Conservation (phyloP, 1,140 invertebrate genomes). For the Musca vetustissima region DNA sequence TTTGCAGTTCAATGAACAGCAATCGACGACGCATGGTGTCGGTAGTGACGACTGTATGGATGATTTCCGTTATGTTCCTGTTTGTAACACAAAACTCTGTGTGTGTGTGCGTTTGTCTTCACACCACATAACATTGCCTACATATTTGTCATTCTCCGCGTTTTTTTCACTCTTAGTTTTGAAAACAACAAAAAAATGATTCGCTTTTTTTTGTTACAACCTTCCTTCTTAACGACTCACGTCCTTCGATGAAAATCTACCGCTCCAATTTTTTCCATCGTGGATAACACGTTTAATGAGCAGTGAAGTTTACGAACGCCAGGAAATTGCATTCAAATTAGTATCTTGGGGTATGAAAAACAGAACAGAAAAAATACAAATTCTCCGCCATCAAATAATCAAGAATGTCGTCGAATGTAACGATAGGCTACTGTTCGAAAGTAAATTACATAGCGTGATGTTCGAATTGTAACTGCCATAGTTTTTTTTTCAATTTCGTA, state of each 20-base stretch:
- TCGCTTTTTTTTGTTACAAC: background rate
- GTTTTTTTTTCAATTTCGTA: slow-evolving; percentile 1
- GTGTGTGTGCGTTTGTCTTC: too few species aligned
- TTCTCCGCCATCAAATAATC: background rate
- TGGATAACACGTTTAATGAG: slow-evolving; percentile 14
- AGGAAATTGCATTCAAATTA: slow-evolving; percentile 24
- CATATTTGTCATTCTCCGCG: too few species aligned
- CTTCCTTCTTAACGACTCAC: slow-evolving; percentile 8
- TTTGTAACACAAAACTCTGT: too few species aligned
- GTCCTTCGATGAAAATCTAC: background rate
- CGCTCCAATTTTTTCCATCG: background rate
- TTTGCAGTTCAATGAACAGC: too few species aligned
- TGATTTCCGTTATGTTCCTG: too few species aligned
- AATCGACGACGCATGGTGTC: too few species aligned
- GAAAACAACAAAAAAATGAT: background rate
- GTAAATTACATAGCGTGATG: too few species aligned
- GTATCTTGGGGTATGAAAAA: slow-evolving; percentile 3
- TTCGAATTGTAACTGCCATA: background rate
- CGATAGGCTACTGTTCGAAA: too few species aligned
- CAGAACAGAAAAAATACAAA: too few species aligned
- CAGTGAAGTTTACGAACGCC: slow-evolving; percentile 13
- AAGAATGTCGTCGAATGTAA: background rate
- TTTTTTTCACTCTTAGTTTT: too few species aligned
- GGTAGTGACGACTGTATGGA: too few species aligned
- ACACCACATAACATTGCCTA: too few species aligned